Percentiles rank a stretch among this genome's conserved stretches.
phyloP scores from a whole-genome alignment of 2,888 invertebrate genomes.

The Mallateleia sp. region DNA sequence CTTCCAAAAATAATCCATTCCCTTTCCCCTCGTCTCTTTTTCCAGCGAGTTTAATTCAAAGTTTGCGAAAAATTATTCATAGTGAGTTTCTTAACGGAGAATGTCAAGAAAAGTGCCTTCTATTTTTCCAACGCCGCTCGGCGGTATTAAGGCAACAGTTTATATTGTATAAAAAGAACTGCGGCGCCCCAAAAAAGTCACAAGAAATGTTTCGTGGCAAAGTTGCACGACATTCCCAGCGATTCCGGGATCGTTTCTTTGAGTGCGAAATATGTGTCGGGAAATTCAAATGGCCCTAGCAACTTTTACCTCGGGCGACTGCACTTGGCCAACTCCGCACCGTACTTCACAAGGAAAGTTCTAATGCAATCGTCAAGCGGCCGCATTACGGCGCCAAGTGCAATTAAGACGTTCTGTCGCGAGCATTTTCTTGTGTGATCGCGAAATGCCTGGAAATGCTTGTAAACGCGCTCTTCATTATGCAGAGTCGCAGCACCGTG shows the following conservation, averaged over 20 bases:
- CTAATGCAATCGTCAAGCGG: conserved; percentile 38
- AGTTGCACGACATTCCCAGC: conserved; percentile 38
- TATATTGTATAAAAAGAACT: conserved; percentile 63
- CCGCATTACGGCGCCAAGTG: conserved; percentile 28
- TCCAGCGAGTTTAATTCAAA: conserved; percentile 53
- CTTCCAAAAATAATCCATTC: not conserved
- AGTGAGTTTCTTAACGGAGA: conserved; percentile 63
- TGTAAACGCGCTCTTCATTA: conserved; percentile 47
- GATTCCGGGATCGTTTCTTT: conserved; percentile 27
- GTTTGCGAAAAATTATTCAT: conserved; percentile 66
- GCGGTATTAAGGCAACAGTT: conserved; percentile 66
- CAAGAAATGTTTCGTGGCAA: conserved; percentile 34
- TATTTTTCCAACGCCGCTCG: conserved; percentile 40
- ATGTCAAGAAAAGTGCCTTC: conserved; percentile 63
- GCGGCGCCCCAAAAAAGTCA: conserved; percentile 13
- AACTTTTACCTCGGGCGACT: conserved; percentile 26
- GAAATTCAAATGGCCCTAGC: conserved; percentile 45
- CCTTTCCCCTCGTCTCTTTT: not conserved
- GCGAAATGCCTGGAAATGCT: conserved; percentile 17
- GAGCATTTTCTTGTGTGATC: conserved; percentile 6
- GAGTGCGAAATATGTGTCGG: conserved; percentile 37
- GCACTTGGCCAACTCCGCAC: conserved; percentile 9
- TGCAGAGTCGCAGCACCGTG: conserved; percentile 43
- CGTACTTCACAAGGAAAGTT: conserved; percentile 35
- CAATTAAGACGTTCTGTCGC: conserved; percentile 49